Conservation (phyloP, 2,113 vertebrate species). For the Menura novaehollandiae region DNA sequence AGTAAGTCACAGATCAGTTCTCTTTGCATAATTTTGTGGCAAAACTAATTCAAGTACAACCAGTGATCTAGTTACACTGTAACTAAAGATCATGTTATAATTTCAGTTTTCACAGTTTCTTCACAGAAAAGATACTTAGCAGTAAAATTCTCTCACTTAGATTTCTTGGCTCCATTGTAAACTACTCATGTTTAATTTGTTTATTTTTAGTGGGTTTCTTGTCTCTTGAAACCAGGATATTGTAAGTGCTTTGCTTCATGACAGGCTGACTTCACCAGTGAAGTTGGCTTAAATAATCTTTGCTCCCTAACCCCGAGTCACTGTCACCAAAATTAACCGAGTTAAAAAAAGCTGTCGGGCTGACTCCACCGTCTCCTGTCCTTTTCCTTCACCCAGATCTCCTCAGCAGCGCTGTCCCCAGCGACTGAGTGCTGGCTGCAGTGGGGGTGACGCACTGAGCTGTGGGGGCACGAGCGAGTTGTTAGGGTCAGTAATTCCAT, state of each 20-base stretch:
- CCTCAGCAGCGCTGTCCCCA: not conserved
- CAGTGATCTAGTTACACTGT: not conserved
- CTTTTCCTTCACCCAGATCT: not conserved
- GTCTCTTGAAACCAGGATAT: not conserved
- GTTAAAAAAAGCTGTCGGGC: not conserved
- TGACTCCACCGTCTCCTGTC: not conserved
- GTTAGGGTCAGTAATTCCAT: not conserved
- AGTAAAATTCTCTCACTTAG: not conserved
- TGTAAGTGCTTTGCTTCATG: not conserved
- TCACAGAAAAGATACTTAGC: not conserved
- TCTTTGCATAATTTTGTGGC: not conserved
- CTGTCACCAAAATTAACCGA: not conserved
- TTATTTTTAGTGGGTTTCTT: not conserved
- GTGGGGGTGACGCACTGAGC: not conserved
- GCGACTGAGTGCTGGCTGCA: not conserved
- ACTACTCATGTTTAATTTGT: not conserved
- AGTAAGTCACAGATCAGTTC: not conserved
- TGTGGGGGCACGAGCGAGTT: not conserved
- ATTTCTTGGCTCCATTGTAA: not conserved
- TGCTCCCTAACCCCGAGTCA: not conserved
- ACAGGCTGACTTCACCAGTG: not conserved
- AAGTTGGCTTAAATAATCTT: not conserved
- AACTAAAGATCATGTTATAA: not conserved
- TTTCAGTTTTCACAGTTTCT: not conserved
- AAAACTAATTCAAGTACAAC: not conserved